Evolutionary conservation across 2,113 vertebrate genomes (phyloP).

Genomic region (Gymnogyps californianus): DNA sequence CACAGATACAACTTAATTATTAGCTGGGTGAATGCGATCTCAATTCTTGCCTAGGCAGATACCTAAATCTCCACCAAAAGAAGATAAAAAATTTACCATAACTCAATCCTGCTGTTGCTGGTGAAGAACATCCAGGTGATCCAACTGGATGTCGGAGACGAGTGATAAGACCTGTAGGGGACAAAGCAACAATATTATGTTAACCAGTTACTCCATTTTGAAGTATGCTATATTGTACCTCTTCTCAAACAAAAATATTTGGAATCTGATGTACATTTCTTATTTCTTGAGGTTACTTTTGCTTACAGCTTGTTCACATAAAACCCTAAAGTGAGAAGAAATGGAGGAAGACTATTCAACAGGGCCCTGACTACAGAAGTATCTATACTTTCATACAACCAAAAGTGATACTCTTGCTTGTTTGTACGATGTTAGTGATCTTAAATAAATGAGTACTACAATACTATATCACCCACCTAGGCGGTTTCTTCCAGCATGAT

Average conservation of each 20-base stretch:
- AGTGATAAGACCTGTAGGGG: conserved; percentile 76
- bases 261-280: background rate
- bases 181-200: background rate
- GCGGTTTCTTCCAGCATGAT: background rate
- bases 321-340: background rate
- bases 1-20: background rate
- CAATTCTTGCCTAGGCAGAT: background rate
- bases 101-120: conserved; percentile 76
- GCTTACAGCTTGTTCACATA: background rate
- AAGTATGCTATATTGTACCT: rapidly evolving
- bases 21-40: background rate
- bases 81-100: conserved; percentile 71
- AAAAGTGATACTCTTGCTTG: background rate
- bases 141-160: conserved; percentile 81
- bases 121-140: conserved; percentile 70
- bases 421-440: background rate
- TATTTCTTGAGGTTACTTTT: background rate
- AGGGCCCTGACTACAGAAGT: background rate
- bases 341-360: background rate
- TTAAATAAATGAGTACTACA: background rate
- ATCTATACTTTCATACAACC: background rate
- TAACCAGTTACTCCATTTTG: background rate
- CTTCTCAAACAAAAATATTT: background rate
- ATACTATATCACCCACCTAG: background rate
- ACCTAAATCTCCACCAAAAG: background rate